Conservation (phyloP, 2,113 vertebrate species). For the Semnopithecus entellus region DNA sequence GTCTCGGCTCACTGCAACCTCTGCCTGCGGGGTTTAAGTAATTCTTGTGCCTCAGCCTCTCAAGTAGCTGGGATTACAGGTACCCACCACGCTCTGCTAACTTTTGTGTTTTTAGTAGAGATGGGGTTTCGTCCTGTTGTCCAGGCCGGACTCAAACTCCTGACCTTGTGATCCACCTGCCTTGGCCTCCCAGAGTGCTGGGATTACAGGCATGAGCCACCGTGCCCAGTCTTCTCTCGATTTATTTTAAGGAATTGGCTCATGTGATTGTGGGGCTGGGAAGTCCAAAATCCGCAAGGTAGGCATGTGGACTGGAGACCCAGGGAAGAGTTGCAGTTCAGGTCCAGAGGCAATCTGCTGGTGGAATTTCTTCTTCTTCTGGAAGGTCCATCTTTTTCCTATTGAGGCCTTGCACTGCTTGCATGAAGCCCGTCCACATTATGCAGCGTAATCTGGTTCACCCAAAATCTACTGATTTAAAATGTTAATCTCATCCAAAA, state of each 20-base stretch:
- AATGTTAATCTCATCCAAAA: not conserved
- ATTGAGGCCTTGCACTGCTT: not conserved
- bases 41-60: too few species aligned
- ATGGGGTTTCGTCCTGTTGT: too few species aligned
- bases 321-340: not conserved
- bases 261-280: not conserved
- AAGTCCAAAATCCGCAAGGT: not conserved
- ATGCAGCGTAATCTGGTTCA: not conserved
- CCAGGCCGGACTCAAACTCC: too few species aligned
- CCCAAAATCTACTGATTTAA: not conserved
- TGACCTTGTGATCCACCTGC: too few species aligned
- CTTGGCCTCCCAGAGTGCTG: too few species aligned
- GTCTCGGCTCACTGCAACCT: too few species aligned
- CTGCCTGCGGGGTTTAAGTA: too few species aligned
- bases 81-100: too few species aligned
- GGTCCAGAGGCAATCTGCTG: not conserved
- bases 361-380: not conserved
- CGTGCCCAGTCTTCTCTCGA: not conserved
- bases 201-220: too few species aligned
- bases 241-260: not conserved
- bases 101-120: too few species aligned
- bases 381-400: not conserved
- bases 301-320: not conserved
- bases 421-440: not conserved
- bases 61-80: too few species aligned